Evolutionary conservation across 2,888 invertebrate species (phyloP).

Genomic region (Cheiracanthium punctorium): DNA sequence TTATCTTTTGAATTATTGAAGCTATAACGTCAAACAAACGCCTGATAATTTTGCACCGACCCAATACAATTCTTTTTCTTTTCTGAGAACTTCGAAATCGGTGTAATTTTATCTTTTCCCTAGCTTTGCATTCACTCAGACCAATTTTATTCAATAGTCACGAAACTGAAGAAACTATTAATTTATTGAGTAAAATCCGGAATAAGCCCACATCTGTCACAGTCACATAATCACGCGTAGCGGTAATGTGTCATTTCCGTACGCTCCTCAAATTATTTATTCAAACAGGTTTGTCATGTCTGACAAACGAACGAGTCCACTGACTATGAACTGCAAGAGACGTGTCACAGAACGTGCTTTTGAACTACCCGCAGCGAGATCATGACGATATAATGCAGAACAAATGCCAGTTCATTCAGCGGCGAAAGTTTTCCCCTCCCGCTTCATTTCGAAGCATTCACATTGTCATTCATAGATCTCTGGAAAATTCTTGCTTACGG

Average conservation of each 20-base stretch:
- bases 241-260: neutral
- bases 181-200: no score
- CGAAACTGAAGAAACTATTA: no score
- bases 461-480: neutral
- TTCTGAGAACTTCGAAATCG: no score
- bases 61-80: no score
- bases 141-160: no score
- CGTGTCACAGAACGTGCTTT: neutral
- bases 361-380: neutral
- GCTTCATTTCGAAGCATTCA: neutral
- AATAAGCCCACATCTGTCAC: no score
- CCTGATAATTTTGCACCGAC: no score
- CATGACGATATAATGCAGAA: neutral
- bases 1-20: no score
- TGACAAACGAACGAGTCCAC: neutral
- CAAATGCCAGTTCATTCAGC: neutral
- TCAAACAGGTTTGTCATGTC: neutral
- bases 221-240: neutral
- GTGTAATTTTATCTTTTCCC: no score
- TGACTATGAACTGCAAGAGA: neutral
- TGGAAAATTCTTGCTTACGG: neutral
- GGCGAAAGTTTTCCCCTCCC: no score
- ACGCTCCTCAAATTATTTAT: neutral
- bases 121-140: no score
- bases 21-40: no score